A percentile compares a stretch with the other conserved stretches of the same genome.
Conservation (phyloP, 2,113 vertebrate species). For the Engraulis encrasicolus region DNA sequence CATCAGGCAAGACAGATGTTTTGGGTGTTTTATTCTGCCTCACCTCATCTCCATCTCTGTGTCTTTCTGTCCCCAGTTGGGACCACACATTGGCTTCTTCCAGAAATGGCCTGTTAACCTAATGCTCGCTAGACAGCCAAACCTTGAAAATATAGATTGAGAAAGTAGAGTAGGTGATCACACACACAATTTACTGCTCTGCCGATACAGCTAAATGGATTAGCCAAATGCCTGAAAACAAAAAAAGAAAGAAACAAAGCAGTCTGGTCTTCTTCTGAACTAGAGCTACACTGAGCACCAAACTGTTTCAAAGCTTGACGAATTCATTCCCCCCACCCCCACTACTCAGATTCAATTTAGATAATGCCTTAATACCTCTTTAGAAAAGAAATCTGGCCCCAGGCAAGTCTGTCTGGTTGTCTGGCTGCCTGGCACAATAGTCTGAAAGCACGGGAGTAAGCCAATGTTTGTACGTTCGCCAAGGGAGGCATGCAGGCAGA, state of each 20-base stretch:
- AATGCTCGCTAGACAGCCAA: not conserved
- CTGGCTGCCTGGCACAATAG: constrained; percentile 11
- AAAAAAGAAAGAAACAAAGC: not conserved
- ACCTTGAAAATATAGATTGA: not conserved
- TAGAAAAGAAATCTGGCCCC: not conserved
- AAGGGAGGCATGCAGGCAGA: no score
- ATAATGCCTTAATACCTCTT: constrained; percentile 17
- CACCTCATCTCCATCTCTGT: not conserved
- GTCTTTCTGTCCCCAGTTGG: not conserved
- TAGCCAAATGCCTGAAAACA: not conserved
- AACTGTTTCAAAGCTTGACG: not conserved
- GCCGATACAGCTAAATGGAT: not conserved
- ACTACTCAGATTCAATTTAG: constrained; percentile 20
- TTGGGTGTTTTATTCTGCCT: not conserved
- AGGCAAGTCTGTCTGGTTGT: no score
- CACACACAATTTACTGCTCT: not conserved
- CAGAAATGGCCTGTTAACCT: not conserved
- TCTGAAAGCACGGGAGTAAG: not conserved
- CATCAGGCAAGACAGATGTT: constrained; percentile 1
- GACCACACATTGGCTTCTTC: not conserved
- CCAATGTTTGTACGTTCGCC: not conserved
- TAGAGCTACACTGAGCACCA: not conserved
- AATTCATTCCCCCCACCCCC: constrained; percentile 3
- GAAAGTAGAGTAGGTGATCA: not conserved
- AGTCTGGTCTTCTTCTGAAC: not conserved